These are phyloP conservation scores for Chymomyza costata DNA, from an alignment of 1,140 invertebrate genomes.

Conservation along the genomic window DNA sequence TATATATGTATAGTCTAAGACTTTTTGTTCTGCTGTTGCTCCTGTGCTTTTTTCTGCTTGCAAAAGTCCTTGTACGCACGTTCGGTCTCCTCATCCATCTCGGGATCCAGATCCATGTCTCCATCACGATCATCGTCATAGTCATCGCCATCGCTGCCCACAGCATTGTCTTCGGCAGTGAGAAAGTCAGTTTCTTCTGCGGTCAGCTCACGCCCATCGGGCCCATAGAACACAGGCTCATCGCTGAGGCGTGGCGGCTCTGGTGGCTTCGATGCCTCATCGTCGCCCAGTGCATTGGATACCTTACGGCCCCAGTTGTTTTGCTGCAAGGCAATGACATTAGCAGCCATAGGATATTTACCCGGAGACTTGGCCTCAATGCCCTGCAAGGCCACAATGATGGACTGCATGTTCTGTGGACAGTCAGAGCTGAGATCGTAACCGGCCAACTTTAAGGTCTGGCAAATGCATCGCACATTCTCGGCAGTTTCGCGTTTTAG, in stretches of 20 bases:
- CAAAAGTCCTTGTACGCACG: constrained; percentile 77
- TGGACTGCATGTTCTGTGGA: constrained; percentile 54
- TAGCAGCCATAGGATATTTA: constrained; percentile 63
- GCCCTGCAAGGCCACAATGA: constrained; percentile 48
- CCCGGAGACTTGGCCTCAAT: constrained; percentile 54
- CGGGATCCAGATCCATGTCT: constrained; percentile 76
- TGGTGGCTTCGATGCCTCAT: constrained; percentile 32
- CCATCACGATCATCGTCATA: constrained; percentile 72
- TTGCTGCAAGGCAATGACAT: constrained; percentile 65
- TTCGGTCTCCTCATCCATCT: constrained; percentile 78
- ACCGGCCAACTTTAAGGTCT: constrained; percentile 76
- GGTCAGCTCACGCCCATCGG: constrained; percentile 76
- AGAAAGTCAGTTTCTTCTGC: constrained; percentile 77
- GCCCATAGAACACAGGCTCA: constrained; percentile 76
- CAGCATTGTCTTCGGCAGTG: constrained; percentile 41
- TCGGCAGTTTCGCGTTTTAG: constrained; percentile 60
- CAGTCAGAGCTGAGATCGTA: constrained; percentile 69
- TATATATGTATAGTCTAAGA: too few relatives aligned
- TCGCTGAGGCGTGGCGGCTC: constrained; percentile 63
- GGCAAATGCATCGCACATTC: constrained; percentile 78
- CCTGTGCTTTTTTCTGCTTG: constrained; percentile 43
- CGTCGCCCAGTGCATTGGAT: constrained; percentile 56
- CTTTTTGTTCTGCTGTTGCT: constrained; percentile 34
- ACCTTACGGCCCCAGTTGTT: constrained; percentile 73
- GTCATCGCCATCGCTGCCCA: constrained; percentile 66